Conservation (phyloP, 2,113 vertebrate genomes). For the pig (Sus scrofa) region T2T-Sscrofa CM000829.6:45233501-45234000, state of each 20-base stretch:
- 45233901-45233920: background rate
- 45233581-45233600: conserved; percentile 34
- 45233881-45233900: background rate
- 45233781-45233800: background rate
- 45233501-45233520: background rate
- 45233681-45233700: background rate
- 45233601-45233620: background rate
- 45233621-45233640: background rate
- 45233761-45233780: background rate
- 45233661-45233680: background rate
- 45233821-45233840: background rate
- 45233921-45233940: background rate
- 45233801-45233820: background rate
- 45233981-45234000: background rate
- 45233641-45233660: background rate
- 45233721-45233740: background rate
- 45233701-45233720: background rate
- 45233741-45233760: background rate
- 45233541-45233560: background rate
- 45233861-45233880: background rate
- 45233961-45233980: background rate
- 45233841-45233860: background rate
- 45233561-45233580: background rate
- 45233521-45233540: background rate
- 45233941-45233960: background rate